These are phyloP conservation scores for Lethenteron camtschaticum DNA, from an alignment of 2,113 vertebrate species.

Conservation along the genomic window DNA sequence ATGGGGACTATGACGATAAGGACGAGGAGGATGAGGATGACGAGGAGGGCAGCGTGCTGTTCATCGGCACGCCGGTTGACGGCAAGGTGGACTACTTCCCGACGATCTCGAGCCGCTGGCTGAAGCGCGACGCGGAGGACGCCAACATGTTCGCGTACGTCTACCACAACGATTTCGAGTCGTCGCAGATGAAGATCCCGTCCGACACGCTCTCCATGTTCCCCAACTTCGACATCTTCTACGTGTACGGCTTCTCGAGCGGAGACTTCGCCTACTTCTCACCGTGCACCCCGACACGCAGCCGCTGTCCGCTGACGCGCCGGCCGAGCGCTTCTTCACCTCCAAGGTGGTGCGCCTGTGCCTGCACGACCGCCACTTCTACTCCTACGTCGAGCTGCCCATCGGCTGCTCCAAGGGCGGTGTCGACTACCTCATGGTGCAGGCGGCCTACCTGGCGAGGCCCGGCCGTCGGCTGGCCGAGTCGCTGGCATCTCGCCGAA, in stretches of 20 bases:
- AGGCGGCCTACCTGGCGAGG: constrained; percentile 78
- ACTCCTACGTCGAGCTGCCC: constrained; percentile 89
- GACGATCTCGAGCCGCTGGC: constrained; percentile 81
- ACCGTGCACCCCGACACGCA: constrained; percentile 94
- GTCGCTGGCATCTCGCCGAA: constrained; percentile 47
- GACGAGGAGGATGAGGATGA: constrained; percentile 12
- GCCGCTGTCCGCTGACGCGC: constrained; percentile 53
- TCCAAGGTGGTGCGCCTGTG: constrained; percentile 89
- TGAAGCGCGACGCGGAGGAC: constrained; percentile 78
- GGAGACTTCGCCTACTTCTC: constrained; percentile 93
- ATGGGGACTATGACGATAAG: constrained; percentile 59
- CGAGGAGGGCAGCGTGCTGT: constrained; percentile 34
- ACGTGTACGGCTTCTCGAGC: constrained; percentile 86
- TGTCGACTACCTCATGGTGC: constrained; percentile 74
- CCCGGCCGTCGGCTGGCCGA: constrained; percentile 56
- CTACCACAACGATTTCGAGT: constrained; percentile 94
- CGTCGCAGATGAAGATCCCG: constrained; percentile 95
- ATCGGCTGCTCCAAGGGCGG: constrained; percentile 67
- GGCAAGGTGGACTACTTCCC: constrained; percentile 96
- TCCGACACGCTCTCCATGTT: constrained; percentile 91
- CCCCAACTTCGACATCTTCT: constrained; percentile 94
- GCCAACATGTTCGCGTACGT: constrained; percentile 94
- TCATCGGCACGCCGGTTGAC: constrained; percentile 81
- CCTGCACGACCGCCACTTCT: constrained; percentile 83
- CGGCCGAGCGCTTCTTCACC: constrained; percentile 81